phyloP scores from a whole-genome alignment of 2,888 invertebrate genomes.

The Pandemis cinnamomeana region DNA sequence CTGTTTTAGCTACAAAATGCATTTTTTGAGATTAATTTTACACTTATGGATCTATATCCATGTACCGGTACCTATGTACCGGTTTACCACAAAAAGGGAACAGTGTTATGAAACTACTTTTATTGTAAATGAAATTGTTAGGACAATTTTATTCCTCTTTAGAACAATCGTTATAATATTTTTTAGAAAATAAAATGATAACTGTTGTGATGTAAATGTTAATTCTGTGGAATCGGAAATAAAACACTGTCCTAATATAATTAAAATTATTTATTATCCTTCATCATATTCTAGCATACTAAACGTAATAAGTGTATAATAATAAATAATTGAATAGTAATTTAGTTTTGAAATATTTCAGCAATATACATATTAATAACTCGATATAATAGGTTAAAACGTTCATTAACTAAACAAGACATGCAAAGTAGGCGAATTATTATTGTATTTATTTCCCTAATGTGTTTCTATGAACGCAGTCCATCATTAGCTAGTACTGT shows the following conservation, averaged over 20 bases:
- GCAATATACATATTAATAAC: constrained; percentile 81
- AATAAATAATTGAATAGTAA: constrained; percentile 85
- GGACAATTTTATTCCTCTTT: background rate
- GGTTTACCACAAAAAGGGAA: background rate
- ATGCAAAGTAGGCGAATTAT: constrained; percentile 81
- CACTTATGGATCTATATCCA: no score
- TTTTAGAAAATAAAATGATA: background rate
- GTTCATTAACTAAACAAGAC: constrained; percentile 70
- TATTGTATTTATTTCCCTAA: constrained; percentile 78
- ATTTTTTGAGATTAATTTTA: background rate
- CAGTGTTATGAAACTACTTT: background rate
- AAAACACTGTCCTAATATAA: constrained; percentile 81
- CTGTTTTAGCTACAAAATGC: no score
- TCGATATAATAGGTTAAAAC: constrained; percentile 76
- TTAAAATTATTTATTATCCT: constrained; percentile 86
- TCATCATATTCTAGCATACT: constrained; percentile 86
- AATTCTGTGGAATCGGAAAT: constrained; percentile 49
- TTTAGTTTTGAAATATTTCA: constrained; percentile 83
- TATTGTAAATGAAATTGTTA: constrained; percentile 1
- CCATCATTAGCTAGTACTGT: constrained; percentile 57
- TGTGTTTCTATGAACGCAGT: constrained; percentile 66
- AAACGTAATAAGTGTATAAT: constrained; percentile 86
- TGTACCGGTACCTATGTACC: background rate
- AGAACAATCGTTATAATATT: background rate
- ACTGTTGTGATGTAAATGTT: background rate